Percentiles rank a stretch among this genome's conserved stretches.
phyloP scores from a whole-genome alignment of 2,888 invertebrate genomes.

The Eupithecia dodoneata region DNA sequence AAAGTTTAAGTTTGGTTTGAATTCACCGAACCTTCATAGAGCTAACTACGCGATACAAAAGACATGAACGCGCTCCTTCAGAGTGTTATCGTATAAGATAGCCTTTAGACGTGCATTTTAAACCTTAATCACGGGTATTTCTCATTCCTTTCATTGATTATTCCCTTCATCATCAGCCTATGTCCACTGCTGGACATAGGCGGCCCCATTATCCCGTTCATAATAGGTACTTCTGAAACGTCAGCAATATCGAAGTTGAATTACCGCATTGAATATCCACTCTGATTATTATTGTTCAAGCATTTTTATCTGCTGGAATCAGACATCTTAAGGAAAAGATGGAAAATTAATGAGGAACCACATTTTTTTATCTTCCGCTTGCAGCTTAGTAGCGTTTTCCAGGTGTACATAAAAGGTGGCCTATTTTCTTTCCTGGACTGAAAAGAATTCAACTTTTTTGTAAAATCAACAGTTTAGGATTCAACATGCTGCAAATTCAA shows the following conservation, averaged over 20 bases:
- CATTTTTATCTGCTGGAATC: neutral
- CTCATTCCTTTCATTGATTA: neutral
- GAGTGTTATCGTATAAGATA: neutral
- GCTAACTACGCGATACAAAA: constrained; percentile 36
- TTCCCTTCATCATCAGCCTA: neutral
- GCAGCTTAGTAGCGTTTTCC: neutral
- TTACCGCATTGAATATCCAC: neutral
- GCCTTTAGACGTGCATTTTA: neutral
- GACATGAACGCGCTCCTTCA: constrained; percentile 47
- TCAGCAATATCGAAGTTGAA: neutral
- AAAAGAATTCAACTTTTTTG: no score
- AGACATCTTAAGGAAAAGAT: neutral
- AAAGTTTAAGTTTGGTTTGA: neutral
- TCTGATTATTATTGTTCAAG: neutral
- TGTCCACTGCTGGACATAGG: no score
- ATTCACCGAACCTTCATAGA: neutral
- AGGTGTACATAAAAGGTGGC: no score
- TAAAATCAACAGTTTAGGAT: no score
- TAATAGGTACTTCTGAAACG: neutral
- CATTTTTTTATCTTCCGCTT: neutral
- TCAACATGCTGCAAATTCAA: no score
- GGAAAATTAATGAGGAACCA: no score
- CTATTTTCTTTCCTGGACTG: no score
- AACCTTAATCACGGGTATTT: no score
- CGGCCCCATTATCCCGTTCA: neutral